Evolutionary conservation across 2,113 vertebrate species (phyloP), one percentile per base, ranked within the genome.

Genomic region (Phyllostomus hastatus): DNA sequence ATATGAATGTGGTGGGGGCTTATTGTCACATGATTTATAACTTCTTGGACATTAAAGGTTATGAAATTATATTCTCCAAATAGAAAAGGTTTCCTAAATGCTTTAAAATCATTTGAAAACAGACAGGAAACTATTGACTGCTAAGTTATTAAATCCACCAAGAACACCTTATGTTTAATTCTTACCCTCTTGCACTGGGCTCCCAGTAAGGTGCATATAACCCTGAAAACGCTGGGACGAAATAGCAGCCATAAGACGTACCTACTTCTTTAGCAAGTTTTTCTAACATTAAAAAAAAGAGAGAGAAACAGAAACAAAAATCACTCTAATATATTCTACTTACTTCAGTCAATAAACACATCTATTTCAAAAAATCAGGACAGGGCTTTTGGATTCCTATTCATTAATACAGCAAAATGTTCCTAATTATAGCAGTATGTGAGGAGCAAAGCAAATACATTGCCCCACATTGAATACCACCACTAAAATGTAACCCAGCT

Each of bases 121-220:
- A 85, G 69, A 89, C 11, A 90, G 72, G 43, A 89, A 92, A 90
- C 8, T n/a, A 61, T 17, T 43, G 84, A 59, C n/a, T 16, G 69
- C 46, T 80, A 54, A 75, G 48, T 22, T 90, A 81, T 78, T 78
- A 90, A 38, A 91, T 50, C 14, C 16, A 75, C 22, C n/a, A 86
- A 70, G 59, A n/a, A 95, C 33, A 90, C 35, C 31, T 78, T 82
- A 84, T 73, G 89, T 84, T 91, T 95, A 95, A 61, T 86, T 43
- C 99, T 99, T 98, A 99, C 99, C 99, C 99, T 98, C 99, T 98
- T 35, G 99, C 99, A 89, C 99, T 99, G 82, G 99, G 99, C 95
- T 99, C 99, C 99, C 99, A 99, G 97, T 99, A 99, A 33, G 99
- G 99, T 64, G 99, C 99, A 52, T 99, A 99, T 54, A 99, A 98